Evolutionary conservation across 2,888 invertebrate genomes (phyloP), one percentile per base, ranked within the genome.

Genomic region (Deladenus siricidicola): DNA sequence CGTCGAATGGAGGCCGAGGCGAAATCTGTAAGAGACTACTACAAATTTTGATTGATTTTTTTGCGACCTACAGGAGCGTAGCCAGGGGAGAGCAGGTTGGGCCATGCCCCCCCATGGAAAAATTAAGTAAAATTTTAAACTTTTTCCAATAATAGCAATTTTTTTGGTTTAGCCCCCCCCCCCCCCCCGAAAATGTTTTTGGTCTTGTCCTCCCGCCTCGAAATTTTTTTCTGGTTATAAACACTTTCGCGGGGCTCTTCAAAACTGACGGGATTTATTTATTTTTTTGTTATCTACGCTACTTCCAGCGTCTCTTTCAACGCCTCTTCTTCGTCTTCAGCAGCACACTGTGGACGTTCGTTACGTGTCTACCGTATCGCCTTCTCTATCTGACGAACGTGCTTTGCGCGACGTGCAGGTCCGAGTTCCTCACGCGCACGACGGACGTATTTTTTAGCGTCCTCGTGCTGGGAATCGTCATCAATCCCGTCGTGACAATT

Each of bases 291-390:
- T 10, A n/a, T n/a, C 26, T 43, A 24, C n/a, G 19, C 23, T 23
- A 4, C 3, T 67, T 74, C 58, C 64, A 76, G 76, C 67, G 68
- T 56, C 66, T 77, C 34, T 75, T 76, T 61, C 71, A 75, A 57
- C 72, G 77, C 1, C 67, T 77, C 2, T 76, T 77, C 60, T 77
- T 77, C 67, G 56, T 77, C 21, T 77, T 77, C 65, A 74, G 74
- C 34, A 74, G 74, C 53, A 77, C 77, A 0, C 50, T 76, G 24
- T 77, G 77, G 77, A 77, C 77, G 0, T 76, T 76, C 56, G 69
- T 72, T 63, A 77, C 77, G 4, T 76, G 74, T 42, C 66, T 77
- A 1, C 77, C 77, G 26, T 77, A 77, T 53, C 67, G 77, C 6
- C 58, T 72, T 3, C 63, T 77, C 19, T 76, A 74, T 52, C 63